Base-by-base conservation (phyloP, 2,888 invertebrate species). In the Unio pictorum region DNA sequence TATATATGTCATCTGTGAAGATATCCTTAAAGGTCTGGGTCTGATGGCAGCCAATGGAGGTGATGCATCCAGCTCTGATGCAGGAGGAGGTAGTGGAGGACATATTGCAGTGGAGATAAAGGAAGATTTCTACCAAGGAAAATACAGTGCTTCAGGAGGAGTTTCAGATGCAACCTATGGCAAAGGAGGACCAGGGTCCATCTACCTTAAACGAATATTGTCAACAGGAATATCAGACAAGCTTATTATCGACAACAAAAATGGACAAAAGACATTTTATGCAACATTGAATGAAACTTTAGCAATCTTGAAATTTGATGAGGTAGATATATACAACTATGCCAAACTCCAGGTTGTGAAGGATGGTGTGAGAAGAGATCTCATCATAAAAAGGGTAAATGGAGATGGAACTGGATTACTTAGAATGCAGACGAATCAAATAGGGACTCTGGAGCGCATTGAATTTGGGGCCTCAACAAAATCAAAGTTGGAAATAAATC, bases 391-490 rank as follows among this genome's bases (percentile, higher is more conserved):
- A 34, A 83, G 82, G 67, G 77, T 84, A 0, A 74, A 79, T 59
- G 82, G 85, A 7, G 85, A 85, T 69, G 81, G 84, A 7, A 84
- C 84, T n/a, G 84, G 84, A 15, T 70, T 85, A 28, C 56, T 85
- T 11, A 74, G 82, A 67, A 79, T 85, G 67, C 81, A 78, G 62
- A 62, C 66, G 3, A 74, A 76, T 60, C 85, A 85, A 63, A 76
- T 62, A 30, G 85, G 83, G 1, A 83, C 82, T 2, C 66, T 84
- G 30, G 85, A 85, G 59, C 62, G 84, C 57, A 56, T 64, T 15
- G 69, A 65, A 17, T 45, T 45, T 45, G 45, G 45, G 45, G 45
- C 45, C 0, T 45, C 45, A 45, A 75, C 78, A 4, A 78, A 76
- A 45, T 84, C 85, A 0, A 83, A 84, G 68, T 76, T 84, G 11